Base-by-base conservation (phyloP, 2,113 vertebrate species). In the Gorsachius goisagi region DNA sequence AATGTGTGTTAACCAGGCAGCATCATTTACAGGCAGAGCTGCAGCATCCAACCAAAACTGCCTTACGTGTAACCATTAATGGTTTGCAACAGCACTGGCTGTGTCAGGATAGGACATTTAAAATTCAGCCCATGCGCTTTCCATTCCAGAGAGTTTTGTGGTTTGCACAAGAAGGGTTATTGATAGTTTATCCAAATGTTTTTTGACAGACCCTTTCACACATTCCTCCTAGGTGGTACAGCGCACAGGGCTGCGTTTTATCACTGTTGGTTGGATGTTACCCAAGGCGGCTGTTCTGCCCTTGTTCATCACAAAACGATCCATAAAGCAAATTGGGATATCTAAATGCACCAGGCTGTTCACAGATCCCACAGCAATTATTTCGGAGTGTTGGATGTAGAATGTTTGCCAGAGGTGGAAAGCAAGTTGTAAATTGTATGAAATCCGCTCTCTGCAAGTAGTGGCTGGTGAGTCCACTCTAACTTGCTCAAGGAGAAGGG, bases 171-270 rank as follows among this genome's bases (percentile, higher is more conserved):
- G 92, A 83, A 63, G 26, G 75, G 66, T 94, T 94, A 91, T 94
- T 91, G 95, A 95, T 94, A 84, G 59, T 93, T 96, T 81, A 92
- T 79, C 90, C 95, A 96, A 96, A 95, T 90, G 86, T 72, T 94
- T 95, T 96, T 80, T 96, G 95, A 97, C 95, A 94, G 95, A 84
- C 27, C 77, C 69, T 92, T 94, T 97, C 90, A 82, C 94, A 92
- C n/a, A 2, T 96, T 93, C 75, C 75, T 94, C 47, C 77, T 94
- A 62, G 94, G 95, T 95, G 96, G 94, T 85, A 49, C 84, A 53
- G 72, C 89, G 75, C 10, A 15, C 63, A 35, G 85, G 77, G 68
- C 89, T 95, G 95, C 24, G n/a, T 96, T 97, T 94, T 93, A 63
- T 93, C 89, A 64, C 87, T 81, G 81, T 39, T 86, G 95, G 75